Percentiles rank a stretch among this genome's conserved stretches.
These are phyloP conservation scores for Pseudococcus jackbeardsleyi DNA, from an alignment of 2,888 invertebrate species.

Conservation along the genomic window DNA sequence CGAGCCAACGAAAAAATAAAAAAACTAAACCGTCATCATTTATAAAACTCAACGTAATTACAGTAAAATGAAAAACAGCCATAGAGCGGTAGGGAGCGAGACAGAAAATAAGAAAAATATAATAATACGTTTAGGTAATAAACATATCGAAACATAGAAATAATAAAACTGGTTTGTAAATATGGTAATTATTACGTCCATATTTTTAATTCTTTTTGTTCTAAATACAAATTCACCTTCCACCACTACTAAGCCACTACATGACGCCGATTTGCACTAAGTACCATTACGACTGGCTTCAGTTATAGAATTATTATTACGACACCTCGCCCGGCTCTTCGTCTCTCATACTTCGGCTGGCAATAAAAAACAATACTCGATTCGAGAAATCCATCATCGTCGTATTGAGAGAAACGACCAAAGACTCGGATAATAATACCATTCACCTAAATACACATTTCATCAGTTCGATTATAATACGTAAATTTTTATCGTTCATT, in stretches of 20 bases:
- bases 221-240: constrained; percentile 42
- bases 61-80: background rate
- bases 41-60: constrained; percentile 17
- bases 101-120: constrained; percentile 33
- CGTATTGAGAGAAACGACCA: background rate
- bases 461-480: background rate
- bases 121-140: constrained; percentile 52
- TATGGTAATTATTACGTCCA: constrained; percentile 54
- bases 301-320: background rate
- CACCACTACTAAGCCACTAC: background rate
- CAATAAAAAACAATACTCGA: background rate
- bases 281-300: background rate
- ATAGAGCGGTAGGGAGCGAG: background rate
- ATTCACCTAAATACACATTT: background rate
- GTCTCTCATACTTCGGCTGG: background rate
- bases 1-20: background rate
- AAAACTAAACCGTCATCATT: constrained; percentile 14
- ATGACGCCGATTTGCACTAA: constrained; percentile 4
- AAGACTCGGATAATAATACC: background rate
- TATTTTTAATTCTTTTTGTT: constrained; percentile 55
- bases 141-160: constrained; percentile 57
- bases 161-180: constrained; percentile 55
- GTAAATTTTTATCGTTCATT: background rate
- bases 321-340: background rate
- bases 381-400: background rate